Conservation (phyloP, 2,888 invertebrate genomes). For the Cactoblastis cactorum region DNA sequence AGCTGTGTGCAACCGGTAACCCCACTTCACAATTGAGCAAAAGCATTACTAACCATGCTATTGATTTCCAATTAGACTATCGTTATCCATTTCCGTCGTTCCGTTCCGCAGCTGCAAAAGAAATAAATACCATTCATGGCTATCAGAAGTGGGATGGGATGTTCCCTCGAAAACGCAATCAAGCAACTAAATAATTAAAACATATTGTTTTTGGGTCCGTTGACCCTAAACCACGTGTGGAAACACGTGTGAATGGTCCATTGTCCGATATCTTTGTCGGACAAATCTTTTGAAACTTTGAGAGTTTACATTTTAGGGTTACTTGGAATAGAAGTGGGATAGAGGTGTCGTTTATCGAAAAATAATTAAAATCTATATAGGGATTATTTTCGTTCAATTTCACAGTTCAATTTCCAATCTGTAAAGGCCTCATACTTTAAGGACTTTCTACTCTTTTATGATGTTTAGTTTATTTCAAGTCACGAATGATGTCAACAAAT, state of each 20-base stretch:
- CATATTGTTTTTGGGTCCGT: constrained; percentile 60
- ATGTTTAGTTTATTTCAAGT: too few relatives aligned
- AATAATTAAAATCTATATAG: background rate
- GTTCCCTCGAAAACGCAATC: constrained; percentile 11
- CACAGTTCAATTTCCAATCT: too few relatives aligned
- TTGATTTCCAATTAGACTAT: constrained; percentile 18
- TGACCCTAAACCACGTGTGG: constrained; percentile 65
- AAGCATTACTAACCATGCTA: constrained; percentile 2
- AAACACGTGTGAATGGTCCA: constrained; percentile 58
- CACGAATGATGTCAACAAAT: too few relatives aligned
- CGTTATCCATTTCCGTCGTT: constrained; percentile 32
- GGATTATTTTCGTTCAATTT: too few relatives aligned
- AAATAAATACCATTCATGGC: constrained; percentile 30
- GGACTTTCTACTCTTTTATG: too few relatives aligned
- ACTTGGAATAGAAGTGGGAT: constrained; percentile 24
- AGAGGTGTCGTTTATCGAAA: constrained; percentile 24
- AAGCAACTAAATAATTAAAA: constrained; percentile 39
- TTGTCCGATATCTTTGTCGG: constrained; percentile 59
- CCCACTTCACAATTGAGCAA: background rate
- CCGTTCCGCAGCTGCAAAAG: constrained; percentile 54
- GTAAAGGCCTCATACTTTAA: too few relatives aligned
- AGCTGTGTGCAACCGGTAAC: background rate
- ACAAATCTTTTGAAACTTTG: constrained; percentile 49
- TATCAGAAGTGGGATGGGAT: constrained; percentile 7
- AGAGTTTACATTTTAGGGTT: constrained; percentile 52